A percentile compares a stretch with the other conserved stretches of the same genome.
Evolutionary conservation across 2,797 vertebrate genomes (phyloP).

Genomic region (Smutsia temminckii): DNA sequence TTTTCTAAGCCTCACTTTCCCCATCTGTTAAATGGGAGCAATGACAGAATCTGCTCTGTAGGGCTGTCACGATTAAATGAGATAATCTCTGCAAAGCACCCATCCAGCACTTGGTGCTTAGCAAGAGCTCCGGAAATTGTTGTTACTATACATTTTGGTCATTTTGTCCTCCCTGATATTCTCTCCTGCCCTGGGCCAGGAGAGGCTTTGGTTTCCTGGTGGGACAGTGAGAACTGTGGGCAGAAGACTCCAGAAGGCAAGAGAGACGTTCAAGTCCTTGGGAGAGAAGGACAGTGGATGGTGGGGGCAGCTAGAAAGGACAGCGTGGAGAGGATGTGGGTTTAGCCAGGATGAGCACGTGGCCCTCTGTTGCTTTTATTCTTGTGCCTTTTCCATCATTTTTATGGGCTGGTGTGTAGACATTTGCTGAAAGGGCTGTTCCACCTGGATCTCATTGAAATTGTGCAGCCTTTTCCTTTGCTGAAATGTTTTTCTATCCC

Average conservation of each 20-base stretch:
- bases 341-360: not conserved
- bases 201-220: not conserved
- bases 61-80: not conserved
- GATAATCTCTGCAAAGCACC: not conserved
- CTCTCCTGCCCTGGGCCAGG: not conserved
- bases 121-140: not conserved
- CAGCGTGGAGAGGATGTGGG: not conserved
- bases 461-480: not conserved
- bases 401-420: slow-evolving; percentile 15
- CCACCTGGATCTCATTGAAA: slow-evolving; percentile 61
- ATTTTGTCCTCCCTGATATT: not conserved
- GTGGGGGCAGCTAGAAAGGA: not conserved
- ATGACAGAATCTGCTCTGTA: not conserved
- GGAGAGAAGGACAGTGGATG: not conserved
- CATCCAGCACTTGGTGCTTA: not conserved
- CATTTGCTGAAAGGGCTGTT: not conserved
- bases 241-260: not conserved
- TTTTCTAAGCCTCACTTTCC: not conserved
- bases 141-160: fast-evolving
- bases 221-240: not conserved
- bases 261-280: not conserved
- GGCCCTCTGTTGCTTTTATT: not conserved
- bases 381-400: not conserved
- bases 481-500: not conserved
- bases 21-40: not conserved